These are phyloP conservation scores for Agriopis marginaria DNA, from an alignment of 2,888 invertebrate genomes.

Conservation along the genomic window DNA sequence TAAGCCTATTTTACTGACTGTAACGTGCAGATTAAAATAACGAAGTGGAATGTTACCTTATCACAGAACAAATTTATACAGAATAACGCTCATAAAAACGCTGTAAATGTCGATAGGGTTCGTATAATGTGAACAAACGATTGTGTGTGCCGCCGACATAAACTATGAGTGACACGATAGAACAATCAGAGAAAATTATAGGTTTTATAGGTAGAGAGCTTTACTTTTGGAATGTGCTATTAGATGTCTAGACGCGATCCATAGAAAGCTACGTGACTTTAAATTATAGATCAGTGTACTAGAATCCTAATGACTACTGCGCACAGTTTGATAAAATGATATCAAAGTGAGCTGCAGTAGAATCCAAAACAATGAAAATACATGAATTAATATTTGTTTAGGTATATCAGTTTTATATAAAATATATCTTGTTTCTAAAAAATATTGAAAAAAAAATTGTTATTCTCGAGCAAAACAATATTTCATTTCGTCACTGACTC, in stretches of 20 bases:
- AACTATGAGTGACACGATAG: constrained; percentile 28
- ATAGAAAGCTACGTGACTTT: constrained; percentile 5
- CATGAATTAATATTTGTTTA: too few relatives aligned
- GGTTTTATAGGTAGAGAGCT: constrained; percentile 26
- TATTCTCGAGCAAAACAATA: too few relatives aligned
- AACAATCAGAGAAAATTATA: constrained; percentile 39
- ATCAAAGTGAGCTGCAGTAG: not conserved
- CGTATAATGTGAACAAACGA: constrained; percentile 42
- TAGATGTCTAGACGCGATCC: constrained; percentile 26
- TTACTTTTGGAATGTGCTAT: constrained; percentile 6
- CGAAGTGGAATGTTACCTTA: constrained; percentile 39
- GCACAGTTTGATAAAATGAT: not conserved
- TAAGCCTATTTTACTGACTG: constrained; percentile 23
- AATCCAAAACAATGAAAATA: too few relatives aligned
- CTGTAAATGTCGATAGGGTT: constrained; percentile 36
- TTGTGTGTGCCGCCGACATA: constrained; percentile 31
- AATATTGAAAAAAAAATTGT: too few relatives aligned
- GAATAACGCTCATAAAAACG: constrained; percentile 42
- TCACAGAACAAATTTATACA: constrained; percentile 39
- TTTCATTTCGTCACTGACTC: too few relatives aligned
- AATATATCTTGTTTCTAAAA: too few relatives aligned
- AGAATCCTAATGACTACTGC: not conserved
- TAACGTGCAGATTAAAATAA: constrained; percentile 30
- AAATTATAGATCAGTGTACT: not conserved
- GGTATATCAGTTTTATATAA: too few relatives aligned